Evolutionary conservation across 1,140 invertebrate species (phyloP).

Genomic region (Globodera rostochiensis): DNA sequence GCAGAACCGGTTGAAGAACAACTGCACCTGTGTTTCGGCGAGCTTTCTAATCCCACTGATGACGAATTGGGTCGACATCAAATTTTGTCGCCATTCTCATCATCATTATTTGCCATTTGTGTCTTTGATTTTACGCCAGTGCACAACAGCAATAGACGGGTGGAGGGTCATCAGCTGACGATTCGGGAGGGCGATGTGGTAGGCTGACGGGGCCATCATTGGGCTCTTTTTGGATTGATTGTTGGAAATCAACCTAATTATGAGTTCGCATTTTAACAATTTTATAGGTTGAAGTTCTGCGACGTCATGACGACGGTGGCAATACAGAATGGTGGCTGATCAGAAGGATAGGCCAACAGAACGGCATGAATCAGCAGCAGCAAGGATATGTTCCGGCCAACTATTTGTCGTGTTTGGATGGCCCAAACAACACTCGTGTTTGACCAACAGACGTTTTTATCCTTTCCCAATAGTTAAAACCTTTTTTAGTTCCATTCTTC

Average conservation of each 20-base stretch:
- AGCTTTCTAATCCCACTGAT: too few relatives aligned
- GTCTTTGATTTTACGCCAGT: constrained; percentile 31
- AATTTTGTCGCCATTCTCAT: not conserved
- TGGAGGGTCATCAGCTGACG: constrained; percentile 19
- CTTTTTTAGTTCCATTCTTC: too few relatives aligned
- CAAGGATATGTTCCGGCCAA: constrained; percentile 34
- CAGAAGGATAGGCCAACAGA: not conserved
- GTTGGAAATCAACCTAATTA: too few relatives aligned
- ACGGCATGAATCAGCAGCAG: not conserved
- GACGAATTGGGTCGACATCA: not conserved
- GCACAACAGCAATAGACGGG: constrained; percentile 5
- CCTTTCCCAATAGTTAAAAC: too few relatives aligned
- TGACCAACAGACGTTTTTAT: not conserved
- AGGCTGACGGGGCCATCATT: not conserved
- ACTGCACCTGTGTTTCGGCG: not conserved
- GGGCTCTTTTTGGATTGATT: too few relatives aligned
- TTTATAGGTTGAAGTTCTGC: constrained; percentile 20
- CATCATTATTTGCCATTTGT: constrained; percentile 21
- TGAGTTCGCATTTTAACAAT: too few relatives aligned
- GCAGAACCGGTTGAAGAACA: not conserved
- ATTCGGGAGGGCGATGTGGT: constrained; percentile 25
- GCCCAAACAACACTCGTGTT: not conserved
- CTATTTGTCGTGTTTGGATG: constrained; percentile 22
- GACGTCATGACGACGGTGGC: constrained; percentile 32
- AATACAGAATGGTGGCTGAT: constrained; percentile 36